Percentiles rank a stretch among this genome's conserved stretches.
Conservation (phyloP, 2,113 vertebrate genomes). For the Notarius lentiginosus region DNA sequence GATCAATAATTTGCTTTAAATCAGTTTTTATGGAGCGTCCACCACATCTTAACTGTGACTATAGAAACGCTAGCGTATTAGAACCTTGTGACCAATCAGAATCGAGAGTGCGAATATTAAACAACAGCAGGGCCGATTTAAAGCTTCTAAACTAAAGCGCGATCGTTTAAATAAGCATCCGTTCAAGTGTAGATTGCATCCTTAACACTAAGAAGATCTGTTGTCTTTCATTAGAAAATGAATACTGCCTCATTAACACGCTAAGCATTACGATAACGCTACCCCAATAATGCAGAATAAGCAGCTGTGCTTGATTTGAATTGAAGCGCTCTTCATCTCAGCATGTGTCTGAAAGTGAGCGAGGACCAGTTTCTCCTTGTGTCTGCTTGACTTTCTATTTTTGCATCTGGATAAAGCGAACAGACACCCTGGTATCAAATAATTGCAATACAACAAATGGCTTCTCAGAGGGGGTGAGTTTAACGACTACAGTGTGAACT, state of each 20-base stretch:
- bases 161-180: background rate
- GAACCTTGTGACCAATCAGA: background rate
- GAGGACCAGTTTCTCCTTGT: slow-evolving; percentile 66
- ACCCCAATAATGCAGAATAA: background rate
- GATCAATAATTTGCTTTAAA: background rate
- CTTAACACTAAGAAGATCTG: background rate
- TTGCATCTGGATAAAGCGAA: slow-evolving; percentile 72
- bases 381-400: slow-evolving; percentile 73
- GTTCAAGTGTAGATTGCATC: background rate
- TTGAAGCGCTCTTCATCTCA: background rate
- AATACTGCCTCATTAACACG: background rate
- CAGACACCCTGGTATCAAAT: slow-evolving; percentile 76
- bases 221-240: background rate
- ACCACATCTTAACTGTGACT: background rate
- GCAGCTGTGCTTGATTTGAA: slow-evolving; percentile 12
- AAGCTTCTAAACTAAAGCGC: background rate
- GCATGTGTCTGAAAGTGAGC: slow-evolving; percentile 64
- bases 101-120: background rate
- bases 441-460: slow-evolving; percentile 77
- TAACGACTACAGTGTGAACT: slow-evolving; percentile 52
- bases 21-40: background rate
- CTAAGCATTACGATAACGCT: background rate
- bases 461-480: slow-evolving; percentile 67
- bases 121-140: background rate
- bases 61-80: background rate